Conservation (phyloP, 2,888 invertebrate genomes). For the Axea sp. region DNA sequence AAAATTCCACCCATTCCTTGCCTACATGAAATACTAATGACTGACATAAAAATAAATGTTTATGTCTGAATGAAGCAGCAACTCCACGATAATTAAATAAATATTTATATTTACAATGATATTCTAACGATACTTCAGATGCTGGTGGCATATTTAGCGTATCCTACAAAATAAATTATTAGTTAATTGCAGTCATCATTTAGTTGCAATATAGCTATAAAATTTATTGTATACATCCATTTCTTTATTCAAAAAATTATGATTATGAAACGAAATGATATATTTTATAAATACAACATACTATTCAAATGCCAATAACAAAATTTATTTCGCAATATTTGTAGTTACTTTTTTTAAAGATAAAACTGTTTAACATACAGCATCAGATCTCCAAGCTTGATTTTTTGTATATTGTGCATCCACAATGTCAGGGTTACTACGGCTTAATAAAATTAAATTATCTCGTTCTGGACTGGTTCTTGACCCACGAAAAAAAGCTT, state of each 20-base stretch:
- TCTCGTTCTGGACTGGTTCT: slow-evolving; percentile 95
- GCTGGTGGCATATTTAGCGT: slow-evolving; percentile 92
- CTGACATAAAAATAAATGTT: slow-evolving; percentile 95
- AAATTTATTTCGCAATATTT: too few species aligned
- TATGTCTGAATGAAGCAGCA: slow-evolving; percentile 97
- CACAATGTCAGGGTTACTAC: slow-evolving; percentile 86
- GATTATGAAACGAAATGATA: too few species aligned
- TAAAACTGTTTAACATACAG: slow-evolving; percentile 79
- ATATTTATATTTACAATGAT: slow-evolving; percentile 96
- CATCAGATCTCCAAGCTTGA: slow-evolving; percentile 98
- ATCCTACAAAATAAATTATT: slow-evolving; percentile 85
- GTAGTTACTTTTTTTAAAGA: too few species aligned
- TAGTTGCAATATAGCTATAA: too few species aligned
- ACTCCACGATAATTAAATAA: slow-evolving; percentile 98
- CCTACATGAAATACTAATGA: slow-evolving; percentile 97
- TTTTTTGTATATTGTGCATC: slow-evolving; percentile 98
- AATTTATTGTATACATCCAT: too few species aligned
- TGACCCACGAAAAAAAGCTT: slow-evolving; percentile 95
- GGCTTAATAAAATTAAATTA: slow-evolving; percentile 89
- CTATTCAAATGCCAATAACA: too few species aligned
- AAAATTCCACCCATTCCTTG: slow-evolving; percentile 96
- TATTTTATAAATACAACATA: too few species aligned
- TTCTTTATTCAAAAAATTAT: too few species aligned
- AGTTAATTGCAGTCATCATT: too few species aligned
- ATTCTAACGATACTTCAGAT: slow-evolving; percentile 91